A percentile compares a stretch with the other conserved stretches of the same genome.
phyloP scores from a whole-genome alignment of 2,888 invertebrate species.

The Heliothis peltigera region DNA sequence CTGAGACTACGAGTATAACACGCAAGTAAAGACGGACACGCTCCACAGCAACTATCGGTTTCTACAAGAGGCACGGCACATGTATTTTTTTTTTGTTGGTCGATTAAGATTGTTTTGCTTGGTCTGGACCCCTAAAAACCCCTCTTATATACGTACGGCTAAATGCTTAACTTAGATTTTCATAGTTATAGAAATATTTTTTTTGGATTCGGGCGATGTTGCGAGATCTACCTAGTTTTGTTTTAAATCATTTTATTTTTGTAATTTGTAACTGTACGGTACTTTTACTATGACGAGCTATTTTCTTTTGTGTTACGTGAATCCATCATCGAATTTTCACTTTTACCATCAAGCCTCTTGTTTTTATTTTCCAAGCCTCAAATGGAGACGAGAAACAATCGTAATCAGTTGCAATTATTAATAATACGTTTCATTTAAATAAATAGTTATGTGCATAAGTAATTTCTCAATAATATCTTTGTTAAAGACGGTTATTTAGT shows the following conservation, averaged over 20 bases:
- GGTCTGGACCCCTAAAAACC: too few relatives aligned
- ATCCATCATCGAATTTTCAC: not conserved
- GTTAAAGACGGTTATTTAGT: conserved; percentile 5
- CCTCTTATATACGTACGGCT: too few relatives aligned
- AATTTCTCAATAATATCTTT: conserved; percentile 13
- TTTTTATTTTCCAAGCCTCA: not conserved
- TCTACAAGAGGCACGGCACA: too few relatives aligned
- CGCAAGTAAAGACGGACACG: too few relatives aligned
- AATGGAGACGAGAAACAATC: too few relatives aligned
- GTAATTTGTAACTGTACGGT: not conserved
- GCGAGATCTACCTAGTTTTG: not conserved
- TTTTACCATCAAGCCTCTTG: not conserved
- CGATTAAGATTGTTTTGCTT: too few relatives aligned
- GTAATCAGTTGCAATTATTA: not conserved
- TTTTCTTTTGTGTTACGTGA: not conserved
- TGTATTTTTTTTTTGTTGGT: too few relatives aligned
- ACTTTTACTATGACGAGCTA: not conserved
- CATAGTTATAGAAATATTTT: too few relatives aligned
- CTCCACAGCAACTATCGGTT: too few relatives aligned
- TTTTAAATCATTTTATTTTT: conserved; percentile 1
- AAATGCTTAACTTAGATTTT: too few relatives aligned
- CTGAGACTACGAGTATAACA: too few relatives aligned
- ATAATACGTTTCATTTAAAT: not conserved
- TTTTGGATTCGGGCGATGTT: not conserved
- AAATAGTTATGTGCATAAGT: not conserved